phyloP scores from a whole-genome alignment of 2,888 invertebrate genomes.

The Netelia fuscicornis region DNA sequence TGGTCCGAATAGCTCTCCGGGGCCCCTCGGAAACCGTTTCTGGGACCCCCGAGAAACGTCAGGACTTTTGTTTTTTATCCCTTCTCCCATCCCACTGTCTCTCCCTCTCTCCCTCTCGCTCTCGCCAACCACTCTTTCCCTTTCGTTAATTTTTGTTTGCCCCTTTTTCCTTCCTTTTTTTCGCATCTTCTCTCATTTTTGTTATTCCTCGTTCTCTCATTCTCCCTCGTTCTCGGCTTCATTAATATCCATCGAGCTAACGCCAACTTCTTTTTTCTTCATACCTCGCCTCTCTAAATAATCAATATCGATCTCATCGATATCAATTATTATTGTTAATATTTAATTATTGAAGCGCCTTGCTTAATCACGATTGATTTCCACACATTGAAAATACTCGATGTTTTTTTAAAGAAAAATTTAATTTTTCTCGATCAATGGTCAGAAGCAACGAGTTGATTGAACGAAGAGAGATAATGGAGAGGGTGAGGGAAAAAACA shows the following conservation, averaged over 20 bases:
- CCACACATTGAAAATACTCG: background rate
- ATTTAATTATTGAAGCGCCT: background rate
- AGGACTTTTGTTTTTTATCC: conserved; percentile 71
- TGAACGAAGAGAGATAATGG: conserved; percentile 57
- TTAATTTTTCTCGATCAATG: conserved; percentile 51
- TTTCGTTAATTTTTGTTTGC: conserved; percentile 34
- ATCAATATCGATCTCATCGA: conserved; percentile 5
- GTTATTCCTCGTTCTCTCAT: conserved; percentile 48
- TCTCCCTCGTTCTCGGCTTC: conserved; percentile 26
- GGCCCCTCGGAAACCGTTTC: conserved; percentile 74
- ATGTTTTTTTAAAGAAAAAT: conserved; percentile 5
- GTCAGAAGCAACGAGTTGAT: conserved; percentile 45
- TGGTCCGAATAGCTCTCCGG: conserved; percentile 81
- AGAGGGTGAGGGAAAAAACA: conserved; percentile 67
- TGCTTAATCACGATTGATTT: background rate
- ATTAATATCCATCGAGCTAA: conserved; percentile 52
- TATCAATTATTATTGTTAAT: background rate
- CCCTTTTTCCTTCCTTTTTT: conserved; percentile 44
- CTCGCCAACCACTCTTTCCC: conserved; percentile 48
- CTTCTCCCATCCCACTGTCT: conserved; percentile 40
- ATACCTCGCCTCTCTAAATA: conserved; percentile 14
- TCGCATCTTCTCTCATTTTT: conserved; percentile 49
- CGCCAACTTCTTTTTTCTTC: conserved; percentile 22
- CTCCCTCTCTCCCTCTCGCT: background rate
- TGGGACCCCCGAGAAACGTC: conserved; percentile 74